phyloP scores from a whole-genome alignment of 30 jellyfish, hydroid and myxozoan species.

The Hydractinia symbiolongicarpus region DNA sequence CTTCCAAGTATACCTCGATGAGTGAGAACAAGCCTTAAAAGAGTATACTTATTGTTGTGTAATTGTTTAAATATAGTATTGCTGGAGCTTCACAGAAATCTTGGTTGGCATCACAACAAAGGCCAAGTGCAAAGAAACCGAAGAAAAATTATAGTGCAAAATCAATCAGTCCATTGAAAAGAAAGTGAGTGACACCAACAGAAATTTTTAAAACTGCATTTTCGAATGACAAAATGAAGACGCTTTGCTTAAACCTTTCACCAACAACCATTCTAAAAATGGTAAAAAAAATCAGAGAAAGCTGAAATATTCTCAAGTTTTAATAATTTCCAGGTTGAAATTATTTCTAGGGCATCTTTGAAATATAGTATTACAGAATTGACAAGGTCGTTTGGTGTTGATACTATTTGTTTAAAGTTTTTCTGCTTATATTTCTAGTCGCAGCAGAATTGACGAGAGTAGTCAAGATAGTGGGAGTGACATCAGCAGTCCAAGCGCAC shows the following conservation, averaged over 20 bases:
- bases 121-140: background rate
- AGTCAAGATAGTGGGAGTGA: conserved; percentile 23
- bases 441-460: conserved; percentile 9
- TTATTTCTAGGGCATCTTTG: no score
- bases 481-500: conserved; percentile 1
- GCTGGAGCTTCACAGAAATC: background rate
- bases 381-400: background rate
- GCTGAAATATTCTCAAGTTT: no score
- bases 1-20: no score
- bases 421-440: background rate
- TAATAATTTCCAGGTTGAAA: no score
- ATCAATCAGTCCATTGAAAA: background rate
- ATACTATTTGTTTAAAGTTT: background rate
- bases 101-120: background rate
- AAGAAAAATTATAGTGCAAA: background rate
- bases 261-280: no score
- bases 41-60: background rate
- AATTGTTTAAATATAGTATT: background rate
- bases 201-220: background rate
- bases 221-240: no score
- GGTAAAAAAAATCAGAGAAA: no score
- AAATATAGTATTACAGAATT: no score
- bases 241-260: no score
- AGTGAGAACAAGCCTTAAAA: no score
- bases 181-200: background rate